A percentile compares a stretch with the other conserved stretches of the same genome.
Conservation (phyloP, 2,797 vertebrate genomes). For the Alosa sapidissima region DNA sequence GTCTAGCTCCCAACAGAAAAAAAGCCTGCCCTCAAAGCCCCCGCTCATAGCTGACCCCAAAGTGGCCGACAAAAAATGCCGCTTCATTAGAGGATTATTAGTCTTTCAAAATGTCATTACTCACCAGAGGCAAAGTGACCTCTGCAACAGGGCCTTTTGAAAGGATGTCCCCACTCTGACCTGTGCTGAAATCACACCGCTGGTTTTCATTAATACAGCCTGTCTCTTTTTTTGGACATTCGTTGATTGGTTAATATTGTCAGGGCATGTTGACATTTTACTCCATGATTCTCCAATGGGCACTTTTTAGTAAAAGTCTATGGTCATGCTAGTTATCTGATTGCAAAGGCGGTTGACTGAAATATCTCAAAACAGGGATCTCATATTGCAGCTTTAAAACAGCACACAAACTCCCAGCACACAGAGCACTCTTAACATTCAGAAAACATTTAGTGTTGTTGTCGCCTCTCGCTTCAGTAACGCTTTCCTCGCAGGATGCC, state of each 20-base stretch:
- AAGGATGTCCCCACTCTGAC: slow-evolving; percentile 52
- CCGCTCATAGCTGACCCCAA: slow-evolving; percentile 54
- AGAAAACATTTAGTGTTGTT: neutral
- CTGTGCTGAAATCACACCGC: slow-evolving; percentile 34
- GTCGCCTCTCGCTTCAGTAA: neutral
- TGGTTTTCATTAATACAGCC: neutral
- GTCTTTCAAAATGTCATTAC: slow-evolving; percentile 72
- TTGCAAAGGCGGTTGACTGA: neutral
- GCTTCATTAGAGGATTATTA: slow-evolving; percentile 76
- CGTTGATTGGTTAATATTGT: neutral
- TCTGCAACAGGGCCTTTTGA: slow-evolving; percentile 46
- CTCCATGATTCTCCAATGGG: neutral
- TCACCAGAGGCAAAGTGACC: slow-evolving; percentile 60
- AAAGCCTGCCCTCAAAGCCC: slow-evolving; percentile 36
- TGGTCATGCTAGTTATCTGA: neutral
- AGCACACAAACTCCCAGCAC: neutral
- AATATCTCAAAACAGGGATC: neutral
- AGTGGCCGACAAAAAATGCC: slow-evolving; percentile 60
- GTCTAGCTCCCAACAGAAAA: slow-evolving; percentile 53
- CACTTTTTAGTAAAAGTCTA: neutral
- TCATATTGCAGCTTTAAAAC: neutral
- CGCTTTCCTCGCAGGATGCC: neutral
- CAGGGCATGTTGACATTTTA: neutral
- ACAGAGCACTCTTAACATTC: neutral
- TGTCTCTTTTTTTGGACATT: neutral